Evolutionary conservation across 2,888 invertebrate species (phyloP).

Genomic region (Arctia plantaginis): DNA sequence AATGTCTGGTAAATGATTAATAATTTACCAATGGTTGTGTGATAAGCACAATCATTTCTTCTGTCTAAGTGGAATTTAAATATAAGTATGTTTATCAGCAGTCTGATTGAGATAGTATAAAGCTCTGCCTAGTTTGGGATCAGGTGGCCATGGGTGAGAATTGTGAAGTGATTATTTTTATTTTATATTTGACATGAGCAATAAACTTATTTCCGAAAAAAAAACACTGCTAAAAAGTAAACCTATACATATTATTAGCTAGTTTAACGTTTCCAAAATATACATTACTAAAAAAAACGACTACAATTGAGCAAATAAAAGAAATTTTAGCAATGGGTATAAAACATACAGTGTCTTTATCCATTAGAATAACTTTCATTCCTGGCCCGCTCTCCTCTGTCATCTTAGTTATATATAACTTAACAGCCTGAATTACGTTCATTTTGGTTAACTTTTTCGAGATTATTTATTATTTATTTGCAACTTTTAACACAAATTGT

Average conservation of each 20-base stretch:
- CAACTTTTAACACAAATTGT: not conserved
- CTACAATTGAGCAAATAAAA: not conserved
- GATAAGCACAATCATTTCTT: too few relatives aligned
- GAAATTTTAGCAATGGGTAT: not conserved
- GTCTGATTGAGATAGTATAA: too few relatives aligned
- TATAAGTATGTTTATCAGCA: too few relatives aligned
- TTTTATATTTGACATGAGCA: too few relatives aligned
- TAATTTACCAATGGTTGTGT: too few relatives aligned
- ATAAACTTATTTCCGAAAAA: not conserved
- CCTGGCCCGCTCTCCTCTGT: conserved; percentile 98
- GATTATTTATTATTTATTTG: not conserved
- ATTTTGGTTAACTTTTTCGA: conserved; percentile 81
- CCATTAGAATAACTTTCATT: conserved; percentile 99
- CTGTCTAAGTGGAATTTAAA: too few relatives aligned
- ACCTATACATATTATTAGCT: not conserved
- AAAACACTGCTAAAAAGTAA: not conserved
- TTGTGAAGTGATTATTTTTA: too few relatives aligned
- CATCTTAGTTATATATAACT: conserved; percentile 98
- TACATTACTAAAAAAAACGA: not conserved
- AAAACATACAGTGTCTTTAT: conserved; percentile 95
- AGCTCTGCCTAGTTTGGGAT: too few relatives aligned
- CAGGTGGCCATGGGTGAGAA: too few relatives aligned
- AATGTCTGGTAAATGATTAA: too few relatives aligned
- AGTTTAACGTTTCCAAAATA: not conserved
- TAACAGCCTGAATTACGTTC: conserved; percentile 97